phyloP scores from a whole-genome alignment of 1,140 invertebrate genomes.

The Cherax destructor region DNA sequence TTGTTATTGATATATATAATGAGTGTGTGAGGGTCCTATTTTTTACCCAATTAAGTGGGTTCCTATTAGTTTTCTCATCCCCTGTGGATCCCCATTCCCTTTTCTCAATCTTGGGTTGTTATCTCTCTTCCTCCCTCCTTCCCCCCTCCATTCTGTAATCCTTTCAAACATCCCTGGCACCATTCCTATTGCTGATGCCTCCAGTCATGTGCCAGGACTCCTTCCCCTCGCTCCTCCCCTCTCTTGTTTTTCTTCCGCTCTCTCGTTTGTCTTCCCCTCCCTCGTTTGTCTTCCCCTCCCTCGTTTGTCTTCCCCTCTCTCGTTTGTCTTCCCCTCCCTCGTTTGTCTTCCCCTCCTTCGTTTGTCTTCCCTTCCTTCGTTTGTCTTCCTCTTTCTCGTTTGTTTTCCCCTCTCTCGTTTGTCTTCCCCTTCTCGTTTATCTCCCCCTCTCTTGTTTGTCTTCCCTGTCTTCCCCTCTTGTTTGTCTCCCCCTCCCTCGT shows the following conservation, averaged over 20 bases:
- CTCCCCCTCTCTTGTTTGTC: background rate
- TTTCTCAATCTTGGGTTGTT: background rate
- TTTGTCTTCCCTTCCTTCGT: background rate
- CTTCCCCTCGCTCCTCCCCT: background rate
- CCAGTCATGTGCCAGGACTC: too few relatives aligned
- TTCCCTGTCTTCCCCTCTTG: background rate
- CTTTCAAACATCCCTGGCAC: background rate
- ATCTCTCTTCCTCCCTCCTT: background rate
- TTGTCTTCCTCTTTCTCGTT: background rate
- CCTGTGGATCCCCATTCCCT: too few relatives aligned
- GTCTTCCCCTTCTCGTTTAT: background rate
- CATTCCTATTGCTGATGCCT: too few relatives aligned
- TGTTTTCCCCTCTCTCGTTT: slow-evolving; percentile 16
- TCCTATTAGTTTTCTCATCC: too few relatives aligned
- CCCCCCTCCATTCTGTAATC: background rate
- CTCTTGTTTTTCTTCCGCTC: background rate
- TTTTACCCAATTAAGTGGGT: background rate
- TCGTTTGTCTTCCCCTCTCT: background rate
- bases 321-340: background rate
- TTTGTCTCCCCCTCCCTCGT: background rate
- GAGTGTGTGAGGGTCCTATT: background rate
- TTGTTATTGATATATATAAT: too few relatives aligned
- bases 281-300: background rate
- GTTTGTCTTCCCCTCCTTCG: background rate
- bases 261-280: background rate